These are phyloP conservation scores for Phoxinus phoxinus DNA, from an alignment of 2,113 vertebrate species.

Conservation along the genomic window DNA sequence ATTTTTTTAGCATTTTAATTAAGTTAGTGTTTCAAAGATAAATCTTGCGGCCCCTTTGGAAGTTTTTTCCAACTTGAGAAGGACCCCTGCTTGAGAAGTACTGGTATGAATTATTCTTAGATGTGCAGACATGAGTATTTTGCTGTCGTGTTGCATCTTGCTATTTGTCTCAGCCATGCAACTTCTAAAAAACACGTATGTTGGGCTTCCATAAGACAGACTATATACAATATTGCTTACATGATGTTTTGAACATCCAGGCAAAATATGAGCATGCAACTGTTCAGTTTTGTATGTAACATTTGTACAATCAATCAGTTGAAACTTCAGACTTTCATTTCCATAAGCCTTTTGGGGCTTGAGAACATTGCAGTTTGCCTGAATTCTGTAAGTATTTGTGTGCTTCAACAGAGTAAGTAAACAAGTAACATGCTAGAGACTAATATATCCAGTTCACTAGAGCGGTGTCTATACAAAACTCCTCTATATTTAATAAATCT, in stretches of 20 bases:
- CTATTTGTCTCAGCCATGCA: background rate
- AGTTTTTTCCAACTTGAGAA: too few relatives aligned
- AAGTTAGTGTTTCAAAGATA: background rate
- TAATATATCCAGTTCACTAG: slow-evolving; percentile 14
- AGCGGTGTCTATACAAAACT: slow-evolving; percentile 23
- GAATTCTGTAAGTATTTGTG: background rate
- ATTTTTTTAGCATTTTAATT: too few relatives aligned
- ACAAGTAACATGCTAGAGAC: background rate
- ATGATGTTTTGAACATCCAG: background rate
- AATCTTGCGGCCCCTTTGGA: background rate
- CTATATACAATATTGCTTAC: background rate
- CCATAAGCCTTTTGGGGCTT: background rate
- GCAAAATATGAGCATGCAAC: background rate
- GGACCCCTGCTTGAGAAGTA: background rate
- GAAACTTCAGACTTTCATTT: background rate
- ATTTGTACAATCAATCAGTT: background rate
- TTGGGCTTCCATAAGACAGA: background rate
- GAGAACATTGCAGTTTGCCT: background rate
- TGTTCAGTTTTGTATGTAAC: background rate
- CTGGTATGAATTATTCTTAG: background rate
- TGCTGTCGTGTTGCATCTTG: background rate
- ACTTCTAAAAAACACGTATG: background rate
- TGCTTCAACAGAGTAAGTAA: background rate
- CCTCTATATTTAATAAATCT: slow-evolving; percentile 49
- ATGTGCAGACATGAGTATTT: background rate